These are phyloP conservation scores for Ctenomys sociabilis DNA, from an alignment of 2,113 vertebrate species.

Conservation along the genomic window DNA sequence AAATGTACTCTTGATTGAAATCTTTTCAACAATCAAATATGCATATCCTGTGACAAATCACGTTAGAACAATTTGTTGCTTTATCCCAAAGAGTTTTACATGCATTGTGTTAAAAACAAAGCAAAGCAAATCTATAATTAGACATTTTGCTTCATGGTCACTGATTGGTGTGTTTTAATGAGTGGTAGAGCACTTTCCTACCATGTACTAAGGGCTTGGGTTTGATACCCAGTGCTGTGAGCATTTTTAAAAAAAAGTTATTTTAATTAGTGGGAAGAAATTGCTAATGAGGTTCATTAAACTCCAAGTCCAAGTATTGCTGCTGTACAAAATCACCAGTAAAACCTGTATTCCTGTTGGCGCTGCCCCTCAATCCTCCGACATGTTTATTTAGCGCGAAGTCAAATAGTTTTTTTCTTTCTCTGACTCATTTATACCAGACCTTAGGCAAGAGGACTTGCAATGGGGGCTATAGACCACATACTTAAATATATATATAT, in stretches of 20 bases:
- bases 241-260: not conserved
- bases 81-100: not conserved
- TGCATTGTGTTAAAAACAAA: not conserved
- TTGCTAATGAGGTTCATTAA: not conserved
- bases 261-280: not conserved
- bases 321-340: not conserved
- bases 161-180: not conserved
- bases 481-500: not conserved
- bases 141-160: not conserved
- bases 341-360: not conserved
- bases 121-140: not conserved
- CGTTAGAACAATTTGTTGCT: not conserved
- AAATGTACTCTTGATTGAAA: too few relatives aligned
- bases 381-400: not conserved
- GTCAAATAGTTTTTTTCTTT: not conserved
- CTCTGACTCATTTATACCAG: not conserved
- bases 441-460: not conserved
- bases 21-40: not conserved
- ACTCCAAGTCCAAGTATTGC: not conserved
- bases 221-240: not conserved
- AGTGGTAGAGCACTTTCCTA: not conserved
- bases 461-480: too few relatives aligned
- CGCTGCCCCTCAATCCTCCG: not conserved
- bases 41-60: not conserved
- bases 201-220: not conserved